Base-by-base conservation (phyloP, 2,797 vertebrate genomes). In the Myotis myotis region DNA sequence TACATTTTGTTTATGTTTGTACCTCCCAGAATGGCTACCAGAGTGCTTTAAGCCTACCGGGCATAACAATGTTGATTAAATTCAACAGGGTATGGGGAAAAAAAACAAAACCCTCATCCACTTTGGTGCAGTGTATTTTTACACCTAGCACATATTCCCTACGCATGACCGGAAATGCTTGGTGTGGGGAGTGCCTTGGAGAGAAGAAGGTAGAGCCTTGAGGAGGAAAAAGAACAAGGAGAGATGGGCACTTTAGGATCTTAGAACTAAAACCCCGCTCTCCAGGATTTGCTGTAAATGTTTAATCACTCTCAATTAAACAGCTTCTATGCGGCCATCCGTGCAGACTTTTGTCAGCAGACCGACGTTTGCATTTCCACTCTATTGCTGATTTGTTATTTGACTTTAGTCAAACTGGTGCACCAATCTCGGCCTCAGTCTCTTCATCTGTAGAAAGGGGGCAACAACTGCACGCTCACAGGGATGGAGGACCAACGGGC, bases 271-370 rank as follows among this genome's bases (percentile, higher is more conserved):
- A 93, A 85, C 30, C 12, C 22, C 94, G 22, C 70, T 84, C 80
- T 89, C 57, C 60, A 66, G 47, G 87, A 86, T 82, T 66, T 72
- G 75, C 91, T 68, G 41, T 95, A 53, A 96, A 85, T 76, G 25
- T 89, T 95, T 81, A 64, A 79, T 79, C 49, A 76, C 6, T 82
- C 44, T 68, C 72, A 72, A 33, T 66, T 66, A 76, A 92, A 84
- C 47, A 23, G 55, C 49, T 91, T 79, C 83, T 80, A 23, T 36
- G 68, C 92, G 68, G 64, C 83, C 81, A 95, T 94, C 0, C 25
- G 22, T 28, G 64, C 12, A 1, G 80, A 36, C 62, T 41, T 64
- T 64, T 53, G n/a, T 28, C 76, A 49, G 92, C 41, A 64, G 74
- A 74, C 4, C 87, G 51, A 86, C 30, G 55, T 96, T 23, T 84